Evolutionary conservation across 1,140 invertebrate genomes (phyloP), one percentile per base, ranked within the genome.

Genomic region (Aphaenogaster floridana): DNA sequence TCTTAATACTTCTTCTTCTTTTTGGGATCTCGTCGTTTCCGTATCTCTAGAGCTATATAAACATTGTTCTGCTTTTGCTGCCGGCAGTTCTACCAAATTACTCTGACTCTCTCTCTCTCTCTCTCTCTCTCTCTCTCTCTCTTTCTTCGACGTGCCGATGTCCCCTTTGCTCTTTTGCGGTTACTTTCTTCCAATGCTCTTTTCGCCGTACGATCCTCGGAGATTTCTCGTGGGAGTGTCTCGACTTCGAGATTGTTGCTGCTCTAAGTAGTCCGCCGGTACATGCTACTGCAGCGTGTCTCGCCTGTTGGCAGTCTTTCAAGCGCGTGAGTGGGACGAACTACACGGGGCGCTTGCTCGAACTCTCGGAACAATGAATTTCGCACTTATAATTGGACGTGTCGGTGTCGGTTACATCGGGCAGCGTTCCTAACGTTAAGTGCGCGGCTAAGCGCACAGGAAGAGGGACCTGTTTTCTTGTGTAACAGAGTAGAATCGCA

Each of bases 331-430:
- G 84, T 59, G 77, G 64, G 80, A 86, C 80, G 84, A 52, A 59
- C 66, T 54, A 74, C 81, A 21, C 61, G 52, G 63, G 36, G 13
- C 59, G 77, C 79, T 80, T 66, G 86, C 71, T 80, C 87, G 68
- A 78, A 63, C 28, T 71, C 71, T 72, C 81, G 87, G 87, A 92
- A 93, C 94, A 93, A 94, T 94, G 93, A 94, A 94, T 94, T 94
- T 94, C 91, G 90, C 92, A 93, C 92, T 94, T 94, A 94, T 94
- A 94, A 94, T 94, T 94, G 94, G 91, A 93, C 89, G 92, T 93
- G 92, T 93, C 91, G 93, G 92, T 92, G 93, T 69, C 45, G 66
- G 66, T 93, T 92, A 90, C 84, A 36, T 81, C 78, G 89, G 90
- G 84, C 91, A 91, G 63, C 80, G 88, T 91, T 93, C 89, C 92